Percentiles rank a stretch among this genome's conserved stretches.
Conservation (phyloP, 2,888 invertebrate genomes). For the Aphidius colemani region DNA sequence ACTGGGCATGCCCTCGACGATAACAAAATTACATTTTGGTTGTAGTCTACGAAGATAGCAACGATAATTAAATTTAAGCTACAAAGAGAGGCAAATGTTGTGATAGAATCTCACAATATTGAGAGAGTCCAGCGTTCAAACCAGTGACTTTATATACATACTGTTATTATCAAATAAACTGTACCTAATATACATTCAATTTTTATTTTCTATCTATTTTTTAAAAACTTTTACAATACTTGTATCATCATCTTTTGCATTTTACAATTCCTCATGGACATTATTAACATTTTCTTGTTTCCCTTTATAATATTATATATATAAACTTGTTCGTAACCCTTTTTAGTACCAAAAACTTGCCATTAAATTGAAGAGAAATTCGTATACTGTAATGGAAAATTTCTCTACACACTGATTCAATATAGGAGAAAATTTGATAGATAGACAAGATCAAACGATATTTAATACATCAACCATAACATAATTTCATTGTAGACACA, state of each 20-base stretch:
- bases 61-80: conserved; percentile 53
- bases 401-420: conserved; percentile 33
- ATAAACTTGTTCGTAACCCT: conserved; percentile 4
- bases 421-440: conserved; percentile 25
- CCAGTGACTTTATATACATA: conserved; percentile 10
- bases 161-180: not conserved
- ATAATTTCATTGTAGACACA: too few relatives aligned
- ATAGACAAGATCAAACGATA: conserved; percentile 25
- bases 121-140: conserved; percentile 27
- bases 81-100: conserved; percentile 48
- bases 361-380: conserved; percentile 34
- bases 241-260: too few relatives aligned
- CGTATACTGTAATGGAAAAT: conserved; percentile 38
- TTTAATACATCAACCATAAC: conserved; percentile 5
- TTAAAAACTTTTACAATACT: too few relatives aligned
- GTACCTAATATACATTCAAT: not conserved
- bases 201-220: too few relatives aligned
- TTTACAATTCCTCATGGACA: conserved; percentile 13
- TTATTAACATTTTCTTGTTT: not conserved
- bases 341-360: conserved; percentile 41
- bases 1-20: conserved; percentile 50
- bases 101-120: conserved; percentile 18
- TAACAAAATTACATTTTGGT: conserved; percentile 49
- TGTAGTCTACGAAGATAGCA: conserved; percentile 43
- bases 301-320: conserved; percentile 13